Percentiles rank a stretch among this genome's conserved stretches.
These are phyloP conservation scores for Lasioglossum pauxillum DNA, from an alignment of 2,888 invertebrate species.

Conservation along the genomic window DNA sequence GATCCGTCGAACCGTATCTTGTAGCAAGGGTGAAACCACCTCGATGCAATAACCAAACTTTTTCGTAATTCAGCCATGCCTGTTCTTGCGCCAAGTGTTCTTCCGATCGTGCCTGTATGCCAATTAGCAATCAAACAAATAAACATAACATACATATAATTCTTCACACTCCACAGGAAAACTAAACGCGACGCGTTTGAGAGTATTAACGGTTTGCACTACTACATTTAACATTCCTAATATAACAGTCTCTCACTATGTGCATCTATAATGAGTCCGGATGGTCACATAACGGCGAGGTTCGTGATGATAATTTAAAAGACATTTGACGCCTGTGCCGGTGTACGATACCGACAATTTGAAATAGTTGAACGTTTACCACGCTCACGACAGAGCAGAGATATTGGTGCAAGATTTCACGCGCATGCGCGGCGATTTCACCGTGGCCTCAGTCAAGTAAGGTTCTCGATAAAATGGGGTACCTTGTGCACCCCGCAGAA, in stretches of 20 bases:
- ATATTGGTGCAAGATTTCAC: no score
- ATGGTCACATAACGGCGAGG: slow-evolving; percentile 3
- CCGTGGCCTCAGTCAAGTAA: no score
- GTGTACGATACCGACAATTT: no score
- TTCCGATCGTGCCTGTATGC: slow-evolving; percentile 88
- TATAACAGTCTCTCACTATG: not conserved
- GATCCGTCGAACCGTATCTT: slow-evolving; percentile 83
- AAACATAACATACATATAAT: not conserved
- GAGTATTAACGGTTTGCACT: not conserved
- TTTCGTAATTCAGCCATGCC: slow-evolving; percentile 90
- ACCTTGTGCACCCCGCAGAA: no score
- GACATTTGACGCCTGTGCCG: no score
- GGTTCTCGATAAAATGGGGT: no score
- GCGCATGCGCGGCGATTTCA: no score
- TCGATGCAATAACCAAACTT: slow-evolving; percentile 97
- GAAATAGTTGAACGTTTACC: no score
- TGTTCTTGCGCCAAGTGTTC: slow-evolving; percentile 88
- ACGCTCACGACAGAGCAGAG: no score
- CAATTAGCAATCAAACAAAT: not conserved
- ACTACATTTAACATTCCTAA: not conserved
- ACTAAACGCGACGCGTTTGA: not conserved
- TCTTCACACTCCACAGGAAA: not conserved
- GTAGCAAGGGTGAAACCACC: slow-evolving; percentile 95
- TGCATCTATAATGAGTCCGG: not conserved
- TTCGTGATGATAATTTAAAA: not conserved